phyloP scores from a whole-genome alignment of 2,113 vertebrate species.

The Sclerurus mexicanus region DNA sequence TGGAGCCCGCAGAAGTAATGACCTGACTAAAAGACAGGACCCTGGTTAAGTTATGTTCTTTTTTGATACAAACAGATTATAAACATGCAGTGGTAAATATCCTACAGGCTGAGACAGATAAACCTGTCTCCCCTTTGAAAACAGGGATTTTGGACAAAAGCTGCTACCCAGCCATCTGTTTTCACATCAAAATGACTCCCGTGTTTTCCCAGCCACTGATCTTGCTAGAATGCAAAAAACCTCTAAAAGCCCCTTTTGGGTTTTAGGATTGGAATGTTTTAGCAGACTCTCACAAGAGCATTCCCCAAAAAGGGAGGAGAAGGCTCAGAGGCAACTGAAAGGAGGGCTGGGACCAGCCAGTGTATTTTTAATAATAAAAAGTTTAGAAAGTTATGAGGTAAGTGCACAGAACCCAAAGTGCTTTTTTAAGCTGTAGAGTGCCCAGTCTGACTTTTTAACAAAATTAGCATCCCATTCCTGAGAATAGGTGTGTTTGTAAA shows the following conservation, averaged over 20 bases:
- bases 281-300: not conserved
- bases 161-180: not conserved
- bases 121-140: not conserved
- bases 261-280: not conserved
- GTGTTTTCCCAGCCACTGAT: not conserved
- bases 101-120: not conserved
- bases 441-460: not conserved
- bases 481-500: not conserved
- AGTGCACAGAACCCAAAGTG: fast-evolving
- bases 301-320: not conserved
- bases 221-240: not conserved
- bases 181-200: not conserved
- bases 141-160: not conserved
- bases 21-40: not conserved
- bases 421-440: not conserved
- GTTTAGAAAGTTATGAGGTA: not conserved
- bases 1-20: not conserved
- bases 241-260: not conserved
- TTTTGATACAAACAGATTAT: not conserved
- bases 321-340: not conserved
- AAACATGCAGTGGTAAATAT: not conserved
- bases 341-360: not conserved
- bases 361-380: not conserved
- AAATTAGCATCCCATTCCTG: not conserved
- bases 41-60: not conserved